Percentiles rank a stretch among this genome's conserved stretches.
phyloP scores from a whole-genome alignment of 2,113 vertebrate genomes.

The Caracal caracal region DNA sequence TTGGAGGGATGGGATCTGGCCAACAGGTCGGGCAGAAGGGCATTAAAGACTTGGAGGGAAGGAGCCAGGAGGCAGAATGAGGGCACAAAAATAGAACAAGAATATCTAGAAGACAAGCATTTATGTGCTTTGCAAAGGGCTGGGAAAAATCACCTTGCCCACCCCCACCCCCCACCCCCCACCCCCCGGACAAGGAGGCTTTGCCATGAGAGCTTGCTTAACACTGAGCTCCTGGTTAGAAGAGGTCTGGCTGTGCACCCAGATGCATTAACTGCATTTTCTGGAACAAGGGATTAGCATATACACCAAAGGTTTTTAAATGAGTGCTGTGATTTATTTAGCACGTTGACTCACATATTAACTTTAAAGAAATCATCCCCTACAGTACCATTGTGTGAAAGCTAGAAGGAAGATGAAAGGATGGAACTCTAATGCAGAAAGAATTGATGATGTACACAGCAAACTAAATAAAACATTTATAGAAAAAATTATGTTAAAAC shows the following conservation, averaged over 20 bases:
- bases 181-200: neutral
- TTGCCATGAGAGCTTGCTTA: no score
- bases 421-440: conserved; percentile 5
- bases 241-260: conserved; percentile 8
- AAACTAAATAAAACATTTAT: conserved; percentile 73
- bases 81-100: fast-evolving
- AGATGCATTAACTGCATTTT: conserved; percentile 63
- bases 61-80: neutral
- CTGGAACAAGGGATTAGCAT: conserved; percentile 63
- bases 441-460: conserved; percentile 72
- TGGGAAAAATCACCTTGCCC: neutral
- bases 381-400: conserved; percentile 53
- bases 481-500: conserved; percentile 74
- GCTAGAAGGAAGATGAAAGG: conserved; percentile 39
- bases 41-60: neutral
- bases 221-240: conserved; percentile 56
- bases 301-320: conserved; percentile 51
- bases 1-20: neutral
- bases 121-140: neutral
- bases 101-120: neutral
- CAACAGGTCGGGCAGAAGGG: neutral
- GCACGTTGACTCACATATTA: neutral
- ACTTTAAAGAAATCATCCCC: conserved; percentile 67
- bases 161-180: no score
- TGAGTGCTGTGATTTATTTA: conserved; percentile 59